phyloP scores from a whole-genome alignment of 2,888 invertebrate species.

The Ctena decussata region DNA sequence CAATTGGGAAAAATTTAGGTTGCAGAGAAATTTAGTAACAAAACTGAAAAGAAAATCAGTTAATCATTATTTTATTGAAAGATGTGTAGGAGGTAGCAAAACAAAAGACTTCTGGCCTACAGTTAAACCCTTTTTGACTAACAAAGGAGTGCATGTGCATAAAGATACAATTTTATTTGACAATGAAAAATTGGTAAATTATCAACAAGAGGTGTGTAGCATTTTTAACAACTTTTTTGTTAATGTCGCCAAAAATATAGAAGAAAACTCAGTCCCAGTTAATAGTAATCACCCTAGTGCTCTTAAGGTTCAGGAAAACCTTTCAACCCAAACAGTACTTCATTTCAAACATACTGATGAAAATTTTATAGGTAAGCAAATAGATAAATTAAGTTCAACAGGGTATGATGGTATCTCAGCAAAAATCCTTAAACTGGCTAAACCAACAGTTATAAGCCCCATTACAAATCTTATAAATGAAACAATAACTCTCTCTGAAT shows the following conservation, averaged over 20 bases:
- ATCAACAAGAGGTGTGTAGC: background rate
- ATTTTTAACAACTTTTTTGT: background rate
- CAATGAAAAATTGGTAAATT: background rate
- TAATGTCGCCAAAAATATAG: background rate
- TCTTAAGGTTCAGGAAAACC: no score
- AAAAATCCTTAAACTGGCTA: background rate
- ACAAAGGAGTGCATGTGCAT: background rate
- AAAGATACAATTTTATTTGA: background rate
- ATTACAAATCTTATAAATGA: background rate
- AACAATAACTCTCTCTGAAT: background rate
- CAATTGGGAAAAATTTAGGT: background rate
- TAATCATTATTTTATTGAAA: background rate
- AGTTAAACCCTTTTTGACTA: background rate
- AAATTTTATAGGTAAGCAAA: background rate
- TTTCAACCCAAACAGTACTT: background rate
- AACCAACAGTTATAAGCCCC: background rate
- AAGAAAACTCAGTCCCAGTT: background rate
- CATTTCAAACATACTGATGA: background rate
- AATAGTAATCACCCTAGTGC: background rate
- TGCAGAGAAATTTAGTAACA: background rate
- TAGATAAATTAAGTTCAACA: background rate
- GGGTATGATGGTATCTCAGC: background rate
- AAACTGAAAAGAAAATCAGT: background rate
- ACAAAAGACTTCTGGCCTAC: background rate
- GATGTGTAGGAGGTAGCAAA: background rate